phyloP scores from a whole-genome alignment of 2,797 vertebrate species.

The Hypotaenidia philippensis region DNA sequence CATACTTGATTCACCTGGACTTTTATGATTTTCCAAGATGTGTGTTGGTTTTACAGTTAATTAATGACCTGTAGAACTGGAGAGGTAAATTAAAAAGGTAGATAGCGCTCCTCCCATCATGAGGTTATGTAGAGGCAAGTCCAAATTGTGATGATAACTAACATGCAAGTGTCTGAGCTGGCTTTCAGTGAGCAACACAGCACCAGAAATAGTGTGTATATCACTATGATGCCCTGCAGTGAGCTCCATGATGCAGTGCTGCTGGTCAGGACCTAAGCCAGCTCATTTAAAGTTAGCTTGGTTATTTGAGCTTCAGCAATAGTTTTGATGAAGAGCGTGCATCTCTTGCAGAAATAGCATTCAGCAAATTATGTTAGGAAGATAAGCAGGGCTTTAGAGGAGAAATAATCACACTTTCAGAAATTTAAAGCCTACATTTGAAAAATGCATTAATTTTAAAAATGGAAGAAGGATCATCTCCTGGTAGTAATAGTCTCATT shows the following conservation, averaged over 20 bases:
- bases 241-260: not conserved
- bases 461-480: not conserved
- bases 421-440: conserved; percentile 1
- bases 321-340: not conserved
- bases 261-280: not conserved
- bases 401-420: not conserved
- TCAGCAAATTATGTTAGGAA: not conserved
- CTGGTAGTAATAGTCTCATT: not conserved
- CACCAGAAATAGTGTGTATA: not conserved
- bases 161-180: not conserved
- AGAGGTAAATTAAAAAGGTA: not conserved
- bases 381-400: not conserved
- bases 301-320: not conserved
- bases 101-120: not conserved
- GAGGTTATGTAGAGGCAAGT: not conserved
- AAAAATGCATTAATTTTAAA: not conserved
- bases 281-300: not conserved
- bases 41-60: not conserved
- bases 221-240: not conserved
- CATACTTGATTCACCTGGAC: not conserved
- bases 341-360: not conserved
- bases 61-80: not conserved
- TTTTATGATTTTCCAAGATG: not conserved
- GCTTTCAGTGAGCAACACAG: not conserved
- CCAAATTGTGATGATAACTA: not conserved